These are phyloP conservation scores for Phortica magna DNA, from an alignment of 2,888 invertebrate species.

Conservation along the genomic window DNA sequence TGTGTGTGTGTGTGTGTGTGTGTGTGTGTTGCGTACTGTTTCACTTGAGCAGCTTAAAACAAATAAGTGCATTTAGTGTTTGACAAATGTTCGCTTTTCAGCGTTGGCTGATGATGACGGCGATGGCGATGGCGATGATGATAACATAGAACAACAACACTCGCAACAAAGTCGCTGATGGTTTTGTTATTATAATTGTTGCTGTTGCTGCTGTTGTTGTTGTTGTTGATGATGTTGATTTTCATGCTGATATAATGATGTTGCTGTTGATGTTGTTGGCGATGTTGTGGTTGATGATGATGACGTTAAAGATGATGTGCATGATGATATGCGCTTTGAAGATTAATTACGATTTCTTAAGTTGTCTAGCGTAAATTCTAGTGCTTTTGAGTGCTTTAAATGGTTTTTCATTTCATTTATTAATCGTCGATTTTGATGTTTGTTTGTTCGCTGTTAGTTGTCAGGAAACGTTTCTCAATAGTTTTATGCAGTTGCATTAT, in stretches of 20 bases:
- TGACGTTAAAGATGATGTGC: constrained; percentile 12
- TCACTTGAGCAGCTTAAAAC: constrained; percentile 50
- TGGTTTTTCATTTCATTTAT: not conserved
- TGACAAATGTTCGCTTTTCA: constrained; percentile 69
- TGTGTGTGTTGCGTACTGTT: constrained; percentile 7
- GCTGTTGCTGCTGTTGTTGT: constrained; percentile 2
- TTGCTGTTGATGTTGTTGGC: not conserved
- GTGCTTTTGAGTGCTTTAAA: constrained; percentile 7
- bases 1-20: not conserved
- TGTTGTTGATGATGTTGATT: constrained; percentile 8
- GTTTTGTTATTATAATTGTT: not conserved
- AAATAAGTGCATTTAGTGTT: constrained; percentile 74
- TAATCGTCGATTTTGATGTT: not conserved
- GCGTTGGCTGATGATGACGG: not conserved
- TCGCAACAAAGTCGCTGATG: not conserved
- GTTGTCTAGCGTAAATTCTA: not conserved
- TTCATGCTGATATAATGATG: not conserved
- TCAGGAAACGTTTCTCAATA: constrained; percentile 15
- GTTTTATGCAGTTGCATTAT: not conserved
- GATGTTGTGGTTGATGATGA: not conserved
- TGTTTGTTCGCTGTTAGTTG: not conserved
- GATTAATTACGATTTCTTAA: constrained; percentile 27
- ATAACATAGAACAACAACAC: constrained; percentile 53
- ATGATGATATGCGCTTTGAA: constrained; percentile 27
- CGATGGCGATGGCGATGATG: constrained; percentile 64